phyloP scores from a whole-genome alignment of 2,888 invertebrate species.

The Nephrocerus scutellatus region DNA sequence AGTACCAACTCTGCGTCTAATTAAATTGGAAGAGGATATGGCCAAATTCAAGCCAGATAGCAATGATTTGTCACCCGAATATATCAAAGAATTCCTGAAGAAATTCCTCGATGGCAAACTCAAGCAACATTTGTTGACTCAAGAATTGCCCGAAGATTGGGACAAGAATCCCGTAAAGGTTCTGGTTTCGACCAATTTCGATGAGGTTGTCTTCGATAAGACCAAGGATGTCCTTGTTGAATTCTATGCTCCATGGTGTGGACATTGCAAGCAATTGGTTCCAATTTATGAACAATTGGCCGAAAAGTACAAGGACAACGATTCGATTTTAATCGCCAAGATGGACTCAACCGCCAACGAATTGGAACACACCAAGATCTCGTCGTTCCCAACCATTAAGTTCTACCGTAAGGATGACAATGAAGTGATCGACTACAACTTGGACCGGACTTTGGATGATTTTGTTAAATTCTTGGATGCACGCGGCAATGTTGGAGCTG shows the following conservation, averaged over 20 bases:
- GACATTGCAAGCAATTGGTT: slow-evolving; percentile 94
- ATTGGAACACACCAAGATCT: slow-evolving; percentile 89
- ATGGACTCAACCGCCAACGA: slow-evolving; percentile 99
- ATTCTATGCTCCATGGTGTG: slow-evolving; percentile 99
- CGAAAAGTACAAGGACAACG: slow-evolving; percentile 82
- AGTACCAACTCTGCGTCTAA: slow-evolving; percentile 82
- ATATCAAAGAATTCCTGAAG: slow-evolving; percentile 67
- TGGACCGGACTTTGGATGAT: slow-evolving; percentile 90
- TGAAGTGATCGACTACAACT: slow-evolving; percentile 83
- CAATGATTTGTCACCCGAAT: slow-evolving; percentile 37
- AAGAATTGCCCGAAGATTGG: slow-evolving; percentile 96
- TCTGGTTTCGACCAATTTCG: slow-evolving; percentile 93
- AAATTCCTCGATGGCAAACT: slow-evolving; percentile 86
- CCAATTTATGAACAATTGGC: slow-evolving; percentile 96
- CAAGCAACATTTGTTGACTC: slow-evolving; percentile 90
- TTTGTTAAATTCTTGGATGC: slow-evolving; percentile 90
- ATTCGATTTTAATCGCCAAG: slow-evolving; percentile 87
- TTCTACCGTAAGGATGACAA: slow-evolving; percentile 90
- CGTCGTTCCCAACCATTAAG: slow-evolving; percentile 91
- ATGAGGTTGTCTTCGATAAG: slow-evolving; percentile 80
- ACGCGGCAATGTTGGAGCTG: slow-evolving; percentile 72
- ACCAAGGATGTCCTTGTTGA: slow-evolving; percentile 92
- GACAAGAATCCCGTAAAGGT: slow-evolving; percentile 86
- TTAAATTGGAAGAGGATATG: slow-evolving; percentile 95
- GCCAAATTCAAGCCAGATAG: slow-evolving; percentile 88